phyloP scores from a whole-genome alignment of 1,140 invertebrate species.

The Philopotamus ludificatus region DNA sequence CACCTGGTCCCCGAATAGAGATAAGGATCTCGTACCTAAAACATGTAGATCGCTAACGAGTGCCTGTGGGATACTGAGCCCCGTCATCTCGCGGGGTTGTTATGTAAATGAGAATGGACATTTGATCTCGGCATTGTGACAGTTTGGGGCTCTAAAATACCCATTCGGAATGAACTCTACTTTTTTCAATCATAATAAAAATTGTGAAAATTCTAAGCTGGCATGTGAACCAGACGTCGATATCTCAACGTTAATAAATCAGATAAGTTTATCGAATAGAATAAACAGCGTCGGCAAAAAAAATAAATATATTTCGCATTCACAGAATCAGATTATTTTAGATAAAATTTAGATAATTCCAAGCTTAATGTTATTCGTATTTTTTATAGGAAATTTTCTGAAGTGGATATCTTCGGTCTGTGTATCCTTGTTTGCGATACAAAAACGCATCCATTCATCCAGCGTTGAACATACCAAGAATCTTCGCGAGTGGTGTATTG shows the following conservation, averaged over 20 bases:
- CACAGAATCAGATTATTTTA: no score
- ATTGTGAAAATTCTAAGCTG: no score
- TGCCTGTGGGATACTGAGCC: neutral
- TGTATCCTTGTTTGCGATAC: neutral
- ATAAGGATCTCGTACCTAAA: constrained; percentile 19
- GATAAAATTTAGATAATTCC: no score
- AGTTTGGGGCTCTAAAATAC: neutral
- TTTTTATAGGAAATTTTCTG: no score
- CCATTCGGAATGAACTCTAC: neutral
- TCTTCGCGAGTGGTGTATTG: neutral
- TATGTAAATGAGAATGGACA: constrained; percentile 14
- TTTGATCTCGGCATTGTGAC: constrained; percentile 8
- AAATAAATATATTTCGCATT: no score
- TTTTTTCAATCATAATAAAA: no score
- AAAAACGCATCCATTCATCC: neutral
- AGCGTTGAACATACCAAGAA: neutral
- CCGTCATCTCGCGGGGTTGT: constrained; percentile 13
- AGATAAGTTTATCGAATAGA: no score
- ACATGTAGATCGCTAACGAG: constrained; percentile 21
- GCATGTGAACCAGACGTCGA: no score
- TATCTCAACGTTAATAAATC: no score
- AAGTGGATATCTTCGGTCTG: no score
- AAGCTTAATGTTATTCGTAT: no score
- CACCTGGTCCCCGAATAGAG: constrained; percentile 5
- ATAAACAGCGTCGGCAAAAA: no score